Conservation (phyloP, 2,113 vertebrate species). For the Lycaon pictus region DNA sequence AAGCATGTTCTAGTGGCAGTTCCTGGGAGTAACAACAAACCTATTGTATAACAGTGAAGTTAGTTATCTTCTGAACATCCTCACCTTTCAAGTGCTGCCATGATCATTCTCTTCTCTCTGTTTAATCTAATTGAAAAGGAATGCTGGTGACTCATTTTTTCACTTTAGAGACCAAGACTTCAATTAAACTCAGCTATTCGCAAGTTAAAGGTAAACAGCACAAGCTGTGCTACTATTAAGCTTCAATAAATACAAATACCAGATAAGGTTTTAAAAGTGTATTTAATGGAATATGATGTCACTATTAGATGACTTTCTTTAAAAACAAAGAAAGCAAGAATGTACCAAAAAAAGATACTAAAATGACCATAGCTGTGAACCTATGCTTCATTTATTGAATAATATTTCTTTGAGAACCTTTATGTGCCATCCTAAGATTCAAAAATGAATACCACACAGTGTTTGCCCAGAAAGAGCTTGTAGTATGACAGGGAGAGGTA, state of each 20-base stretch:
- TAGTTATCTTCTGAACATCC: not conserved
- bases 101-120: not conserved
- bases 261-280: not conserved
- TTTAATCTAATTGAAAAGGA: not conserved
- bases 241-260: not conserved
- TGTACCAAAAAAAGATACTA: not conserved
- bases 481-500: fast-evolving
- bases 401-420: not conserved
- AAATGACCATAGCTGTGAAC: not conserved
- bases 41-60: not conserved
- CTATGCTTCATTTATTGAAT: not conserved
- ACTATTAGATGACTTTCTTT: not conserved
- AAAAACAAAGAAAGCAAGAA: not conserved
- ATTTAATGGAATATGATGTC: not conserved
- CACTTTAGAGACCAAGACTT: not conserved
- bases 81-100: fast-evolving
- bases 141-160: not conserved
- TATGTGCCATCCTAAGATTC: not conserved
- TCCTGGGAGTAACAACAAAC: not conserved
- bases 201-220: not conserved
- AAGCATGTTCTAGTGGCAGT: not conserved
- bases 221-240: not conserved
- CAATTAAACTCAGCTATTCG: not conserved
- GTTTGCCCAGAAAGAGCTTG: not conserved
- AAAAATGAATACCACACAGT: not conserved